A percentile compares a stretch with the other conserved stretches of the same genome.
These are phyloP conservation scores for Mactra quadrangularis DNA, from an alignment of 1,140 invertebrate genomes.

Conservation along the genomic window DNA sequence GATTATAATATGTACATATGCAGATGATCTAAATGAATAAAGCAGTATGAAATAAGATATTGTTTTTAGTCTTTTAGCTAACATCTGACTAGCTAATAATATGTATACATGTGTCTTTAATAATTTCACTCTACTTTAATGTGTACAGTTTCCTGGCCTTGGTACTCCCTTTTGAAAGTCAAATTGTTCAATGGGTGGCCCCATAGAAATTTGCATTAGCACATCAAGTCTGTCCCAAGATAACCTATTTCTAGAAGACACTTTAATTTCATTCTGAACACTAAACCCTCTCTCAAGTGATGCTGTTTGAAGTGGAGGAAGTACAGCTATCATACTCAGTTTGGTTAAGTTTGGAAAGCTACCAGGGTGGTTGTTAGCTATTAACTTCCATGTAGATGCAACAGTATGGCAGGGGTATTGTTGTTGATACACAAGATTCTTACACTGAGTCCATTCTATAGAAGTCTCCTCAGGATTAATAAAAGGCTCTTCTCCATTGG, in stretches of 20 bases:
- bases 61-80: too few species aligned
- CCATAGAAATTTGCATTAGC: slow-evolving; percentile 7
- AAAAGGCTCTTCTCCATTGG: background rate
- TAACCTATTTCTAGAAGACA: background rate
- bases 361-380: background rate
- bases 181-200: background rate
- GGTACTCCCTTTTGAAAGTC: too few species aligned
- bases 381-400: slow-evolving; percentile 5
- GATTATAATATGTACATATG: too few species aligned
- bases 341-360: slow-evolving; percentile 18
- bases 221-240: slow-evolving; percentile 4
- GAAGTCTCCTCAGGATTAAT: slow-evolving; percentile 19
- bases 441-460: slow-evolving; percentile 31
- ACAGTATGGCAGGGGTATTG: slow-evolving; percentile 29
- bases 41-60: too few species aligned
- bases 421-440: slow-evolving; percentile 19
- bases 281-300: slow-evolving; percentile 2
- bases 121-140: too few species aligned
- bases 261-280: slow-evolving; percentile 15
- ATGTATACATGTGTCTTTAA: too few species aligned
- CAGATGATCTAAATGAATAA: too few species aligned
- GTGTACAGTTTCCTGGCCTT: too few species aligned
- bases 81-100: too few species aligned
- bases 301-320: background rate
- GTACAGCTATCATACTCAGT: slow-evolving; percentile 16